Percentiles rank a stretch among this genome's conserved stretches.
These are phyloP conservation scores for Ganaspis brasiliensis DNA, from an alignment of 2,888 invertebrate genomes.

Conservation along the genomic window DNA sequence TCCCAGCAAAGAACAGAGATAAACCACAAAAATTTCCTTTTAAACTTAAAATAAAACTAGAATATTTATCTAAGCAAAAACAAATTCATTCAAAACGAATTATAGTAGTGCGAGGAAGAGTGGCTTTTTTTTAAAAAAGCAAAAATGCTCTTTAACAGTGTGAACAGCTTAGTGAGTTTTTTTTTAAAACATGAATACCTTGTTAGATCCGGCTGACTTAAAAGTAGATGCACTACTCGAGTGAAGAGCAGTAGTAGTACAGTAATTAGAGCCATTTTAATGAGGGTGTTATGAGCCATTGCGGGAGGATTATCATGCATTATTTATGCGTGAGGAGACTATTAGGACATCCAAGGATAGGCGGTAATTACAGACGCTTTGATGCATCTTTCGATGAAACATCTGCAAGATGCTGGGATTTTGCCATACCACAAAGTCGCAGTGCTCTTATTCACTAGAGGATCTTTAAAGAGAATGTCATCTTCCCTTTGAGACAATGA, in stretches of 20 bases:
- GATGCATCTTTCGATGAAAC: constrained; percentile 28
- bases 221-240: constrained; percentile 3
- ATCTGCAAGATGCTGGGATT: constrained; percentile 9
- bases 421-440: neutral
- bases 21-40: too few relatives aligned
- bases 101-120: neutral
- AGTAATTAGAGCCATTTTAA: constrained; percentile 31
- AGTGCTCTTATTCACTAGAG: neutral
- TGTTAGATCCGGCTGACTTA: neutral
- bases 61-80: too few relatives aligned
- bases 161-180: neutral
- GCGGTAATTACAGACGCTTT: constrained; percentile 1
- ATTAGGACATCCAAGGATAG: constrained; percentile 21
- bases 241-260: neutral
- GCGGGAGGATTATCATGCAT: constrained; percentile 9
- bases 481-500: neutral
- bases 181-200: constrained; percentile 8
- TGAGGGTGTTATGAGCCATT: constrained; percentile 23
- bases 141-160: neutral
- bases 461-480: constrained; percentile 10
- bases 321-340: constrained; percentile 34
- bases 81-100: neutral
- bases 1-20: too few relatives aligned
- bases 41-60: too few relatives aligned
- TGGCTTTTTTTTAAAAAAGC: neutral